phyloP scores from a whole-genome alignment of 2,113 vertebrate species.

The Hemiscyllium ocellatum region DNA sequence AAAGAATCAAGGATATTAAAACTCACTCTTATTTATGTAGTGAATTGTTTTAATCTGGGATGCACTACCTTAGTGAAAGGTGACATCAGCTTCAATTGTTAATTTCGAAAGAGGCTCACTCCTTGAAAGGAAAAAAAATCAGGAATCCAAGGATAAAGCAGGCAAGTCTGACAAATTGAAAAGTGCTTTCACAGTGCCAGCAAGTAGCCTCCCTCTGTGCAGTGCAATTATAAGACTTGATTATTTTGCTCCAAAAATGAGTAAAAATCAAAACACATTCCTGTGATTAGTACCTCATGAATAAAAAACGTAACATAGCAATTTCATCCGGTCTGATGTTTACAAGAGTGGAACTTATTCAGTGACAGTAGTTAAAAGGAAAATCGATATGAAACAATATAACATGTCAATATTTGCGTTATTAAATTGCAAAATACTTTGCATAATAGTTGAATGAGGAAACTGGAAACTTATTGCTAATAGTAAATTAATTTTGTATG shows the following conservation, averaged over 20 bases:
- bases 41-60: not conserved
- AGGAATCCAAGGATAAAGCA: not conserved
- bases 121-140: too few relatives aligned
- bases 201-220: not conserved
- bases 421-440: not conserved
- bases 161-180: not conserved
- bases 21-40: not conserved
- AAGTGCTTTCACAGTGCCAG: not conserved
- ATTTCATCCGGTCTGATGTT: not conserved
- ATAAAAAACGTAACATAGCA: not conserved
- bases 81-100: too few relatives aligned
- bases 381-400: not conserved
- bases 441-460: not conserved
- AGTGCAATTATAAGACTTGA: not conserved
- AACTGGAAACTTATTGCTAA: not conserved
- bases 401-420: not conserved
- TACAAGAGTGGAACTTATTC: not conserved
- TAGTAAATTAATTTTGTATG: not conserved
- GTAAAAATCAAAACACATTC: not conserved
- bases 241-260: not conserved
- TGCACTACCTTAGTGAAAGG: too few relatives aligned
- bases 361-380: not conserved
- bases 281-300: not conserved
- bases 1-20: not conserved
- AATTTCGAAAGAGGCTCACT: too few relatives aligned